Evolutionary conservation across 1,140 invertebrate species (phyloP).

Genomic region (Cotesia typhae): DNA sequence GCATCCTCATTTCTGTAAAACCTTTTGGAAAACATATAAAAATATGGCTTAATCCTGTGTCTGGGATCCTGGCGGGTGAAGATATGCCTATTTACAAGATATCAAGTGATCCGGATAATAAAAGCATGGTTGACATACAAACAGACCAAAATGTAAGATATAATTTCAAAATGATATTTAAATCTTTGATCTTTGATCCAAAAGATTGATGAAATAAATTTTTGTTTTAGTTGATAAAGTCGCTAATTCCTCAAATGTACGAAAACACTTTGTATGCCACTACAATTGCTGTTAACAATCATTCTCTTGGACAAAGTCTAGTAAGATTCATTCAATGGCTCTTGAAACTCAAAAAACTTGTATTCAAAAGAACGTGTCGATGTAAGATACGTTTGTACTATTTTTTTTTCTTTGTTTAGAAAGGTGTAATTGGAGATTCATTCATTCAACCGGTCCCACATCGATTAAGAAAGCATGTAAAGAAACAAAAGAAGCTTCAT

Average conservation of each 20-base stretch:
- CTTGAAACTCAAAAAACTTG: constrained; percentile 54
- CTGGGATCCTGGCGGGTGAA: constrained; percentile 25
- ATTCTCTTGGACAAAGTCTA: constrained; percentile 16
- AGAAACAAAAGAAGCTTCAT: neutral
- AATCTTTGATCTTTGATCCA: no score
- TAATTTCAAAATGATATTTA: no score
- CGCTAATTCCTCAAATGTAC: neutral
- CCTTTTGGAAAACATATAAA: constrained; percentile 31
- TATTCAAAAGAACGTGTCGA: neutral
- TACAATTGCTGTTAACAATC: neutral
- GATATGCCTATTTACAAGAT: constrained; percentile 27
- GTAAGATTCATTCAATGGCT: constrained; percentile 53
- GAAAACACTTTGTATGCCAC: neutral
- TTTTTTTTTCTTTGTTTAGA: neutral
- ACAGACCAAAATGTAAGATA: neutral
- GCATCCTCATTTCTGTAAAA: neutral
- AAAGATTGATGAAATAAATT: no score
- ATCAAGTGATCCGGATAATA: neutral
- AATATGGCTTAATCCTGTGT: constrained; percentile 26
- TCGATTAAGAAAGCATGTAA: neutral
- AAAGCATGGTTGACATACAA: neutral
- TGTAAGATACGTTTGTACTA: no score
- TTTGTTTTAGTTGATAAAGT: no score
- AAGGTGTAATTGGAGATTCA: constrained; percentile 11
- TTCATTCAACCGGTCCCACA: constrained; percentile 24